Conservation (phyloP, 2,797 vertebrate genomes). For the Loriculus beryllinus region DNA sequence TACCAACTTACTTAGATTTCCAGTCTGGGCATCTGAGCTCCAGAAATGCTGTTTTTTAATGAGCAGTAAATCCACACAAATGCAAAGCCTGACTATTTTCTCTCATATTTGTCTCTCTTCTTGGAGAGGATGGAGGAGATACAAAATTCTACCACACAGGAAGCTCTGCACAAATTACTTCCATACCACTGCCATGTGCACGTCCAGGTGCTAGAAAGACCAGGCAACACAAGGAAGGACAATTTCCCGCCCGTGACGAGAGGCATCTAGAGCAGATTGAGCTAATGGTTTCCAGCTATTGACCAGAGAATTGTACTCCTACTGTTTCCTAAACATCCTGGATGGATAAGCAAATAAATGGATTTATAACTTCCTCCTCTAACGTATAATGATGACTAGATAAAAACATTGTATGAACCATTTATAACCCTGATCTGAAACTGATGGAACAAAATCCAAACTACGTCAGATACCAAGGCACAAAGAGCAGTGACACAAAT, state of each 20-base stretch:
- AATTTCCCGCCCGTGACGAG: accelerated
- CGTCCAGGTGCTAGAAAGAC: not conserved
- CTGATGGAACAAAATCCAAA: not conserved
- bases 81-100: not conserved
- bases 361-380: not conserved
- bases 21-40: not conserved
- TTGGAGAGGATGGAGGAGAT: not conserved
- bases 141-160: not conserved
- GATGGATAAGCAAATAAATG: not conserved
- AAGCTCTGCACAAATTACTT: not conserved
- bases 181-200: not conserved
- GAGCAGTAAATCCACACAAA: constrained; percentile 8
- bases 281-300: not conserved
- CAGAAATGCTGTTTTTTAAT: not conserved
- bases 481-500: not conserved
- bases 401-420: not conserved
- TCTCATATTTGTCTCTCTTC: not conserved
- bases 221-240: not conserved
- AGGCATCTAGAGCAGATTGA: not conserved
- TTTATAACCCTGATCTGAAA: not conserved
- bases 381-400: not conserved
- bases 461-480: not conserved
- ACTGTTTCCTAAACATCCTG: not conserved
- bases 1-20: constrained; percentile 33
- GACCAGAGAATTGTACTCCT: not conserved